A percentile compares a stretch with the other conserved stretches of the same genome.
phyloP scores from a whole-genome alignment of 92 coral and sea anemone genomes.

The Epizoanthus scotinus region DNA sequence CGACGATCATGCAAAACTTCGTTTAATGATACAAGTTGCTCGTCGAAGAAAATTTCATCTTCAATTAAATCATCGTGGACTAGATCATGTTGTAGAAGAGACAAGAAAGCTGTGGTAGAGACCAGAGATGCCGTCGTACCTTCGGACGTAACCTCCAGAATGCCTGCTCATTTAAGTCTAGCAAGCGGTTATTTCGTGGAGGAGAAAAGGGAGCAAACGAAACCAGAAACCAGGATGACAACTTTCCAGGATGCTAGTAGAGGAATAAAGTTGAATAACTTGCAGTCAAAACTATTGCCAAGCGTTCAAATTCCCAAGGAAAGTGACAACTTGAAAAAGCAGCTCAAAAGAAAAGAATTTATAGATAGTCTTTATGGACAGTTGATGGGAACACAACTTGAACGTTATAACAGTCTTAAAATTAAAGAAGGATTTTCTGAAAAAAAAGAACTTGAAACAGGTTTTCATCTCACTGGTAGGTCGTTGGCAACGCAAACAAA shows the following conservation, averaged over 20 bases:
- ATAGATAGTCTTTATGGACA: conserved; percentile 10
- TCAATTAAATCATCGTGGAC: conserved; percentile 16
- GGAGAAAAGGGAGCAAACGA: background rate
- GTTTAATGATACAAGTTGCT: background rate
- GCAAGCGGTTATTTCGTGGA: conserved; percentile 3
- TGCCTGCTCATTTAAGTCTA: background rate
- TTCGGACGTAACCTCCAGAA: background rate
- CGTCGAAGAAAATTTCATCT: conserved; percentile 12
- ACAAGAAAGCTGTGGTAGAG: background rate
- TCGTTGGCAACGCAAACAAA: background rate
- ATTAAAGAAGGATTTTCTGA: background rate
- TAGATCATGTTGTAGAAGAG: background rate
- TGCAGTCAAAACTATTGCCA: background rate
- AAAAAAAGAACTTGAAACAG: background rate
- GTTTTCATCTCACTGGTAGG: conserved; percentile 7
- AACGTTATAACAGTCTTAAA: background rate
- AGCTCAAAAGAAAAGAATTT: conserved; percentile 8
- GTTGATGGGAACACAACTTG: conserved; percentile 13
- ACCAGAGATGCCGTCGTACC: background rate
- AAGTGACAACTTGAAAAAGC: background rate
- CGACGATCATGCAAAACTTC: conserved; percentile 12
- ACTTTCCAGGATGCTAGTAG: background rate
- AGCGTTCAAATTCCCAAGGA: background rate
- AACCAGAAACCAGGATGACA: background rate
- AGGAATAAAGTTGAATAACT: conserved; percentile 1